phyloP scores from a whole-genome alignment of 2,797 vertebrate species.

The Rhinella marina region DNA sequence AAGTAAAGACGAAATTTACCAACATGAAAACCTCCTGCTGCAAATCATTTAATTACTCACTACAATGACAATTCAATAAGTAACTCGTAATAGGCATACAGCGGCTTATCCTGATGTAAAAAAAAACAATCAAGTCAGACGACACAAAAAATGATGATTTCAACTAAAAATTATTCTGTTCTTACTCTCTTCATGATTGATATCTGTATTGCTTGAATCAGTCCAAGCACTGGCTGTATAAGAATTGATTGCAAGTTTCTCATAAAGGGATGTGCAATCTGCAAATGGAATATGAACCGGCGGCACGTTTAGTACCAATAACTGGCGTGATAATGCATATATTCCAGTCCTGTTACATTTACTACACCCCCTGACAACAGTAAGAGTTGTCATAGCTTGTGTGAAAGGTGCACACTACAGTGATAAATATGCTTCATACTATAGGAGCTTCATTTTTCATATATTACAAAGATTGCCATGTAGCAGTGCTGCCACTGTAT shows the following conservation, averaged over 20 bases:
- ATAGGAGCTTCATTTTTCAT: background rate
- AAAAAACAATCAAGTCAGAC: background rate
- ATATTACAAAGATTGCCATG: background rate
- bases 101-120: background rate
- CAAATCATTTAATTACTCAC: slow-evolving; percentile 21
- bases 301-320: background rate
- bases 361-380: background rate
- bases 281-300: too few species aligned
- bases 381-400: background rate
- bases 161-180: background rate
- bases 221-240: background rate
- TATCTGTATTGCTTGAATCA: background rate
- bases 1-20: slow-evolving; percentile 28
- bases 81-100: background rate
- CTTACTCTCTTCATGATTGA: background rate
- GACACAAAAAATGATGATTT: background rate
- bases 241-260: background rate
- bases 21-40: slow-evolving; percentile 30
- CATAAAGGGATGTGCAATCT: background rate
- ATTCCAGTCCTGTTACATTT: background rate
- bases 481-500: too few species aligned
- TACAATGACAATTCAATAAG: slow-evolving; percentile 29
- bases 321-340: background rate
- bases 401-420: background rate
- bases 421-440: background rate